Evolutionary conservation across 1,140 invertebrate genomes (phyloP), one percentile per base, ranked within the genome.

Genomic region (Dinothrombium tinctorium): DNA sequence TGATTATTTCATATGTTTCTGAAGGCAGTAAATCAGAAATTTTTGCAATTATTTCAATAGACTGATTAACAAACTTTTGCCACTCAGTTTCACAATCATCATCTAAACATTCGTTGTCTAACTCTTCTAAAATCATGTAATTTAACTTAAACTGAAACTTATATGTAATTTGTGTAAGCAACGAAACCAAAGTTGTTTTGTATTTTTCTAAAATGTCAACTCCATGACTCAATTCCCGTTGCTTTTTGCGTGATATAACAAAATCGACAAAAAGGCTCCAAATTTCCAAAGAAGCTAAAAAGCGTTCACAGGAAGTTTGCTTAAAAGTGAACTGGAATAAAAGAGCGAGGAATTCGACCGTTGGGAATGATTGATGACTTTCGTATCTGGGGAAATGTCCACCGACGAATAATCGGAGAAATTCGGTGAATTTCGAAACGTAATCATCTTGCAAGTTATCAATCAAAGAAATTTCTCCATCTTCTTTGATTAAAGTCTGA

Each of bases 61-160:
- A 80, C 45, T 74, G 73, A 46, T 74, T 68, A 35, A 86, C 60
- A 59, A 79, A 86, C 57, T 75, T 70, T 51, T 86, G 78, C 74
- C 80, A 83, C 55, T 87, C 80, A 15, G 81, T 86, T 59, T 81
- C 74, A 43, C 72, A 71, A 65, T 83, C 75, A 58, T 82, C 78
- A 59, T 84, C 75, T 26, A 75, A 60, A 25, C 63, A 63, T 53
- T 83, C 76, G 51, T 79, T 76, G 56, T 87, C 79, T 1, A 86
- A 59, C 47, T 75, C 69, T 55, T 79, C 76, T 33, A 87, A 58
- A 48, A 78, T 69, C 17, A 67, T 59, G 50, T 73, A 57, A 49
- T 82, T 74, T 51, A 71, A 69, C 50, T 72, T 66, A 59, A 81
- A 76, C 59, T 80, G 74, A 46, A 83, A 73, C 61, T 83, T 83